A percentile compares a stretch with the other conserved stretches of the same genome.
Conservation (phyloP, 2,797 vertebrate species). For the Pangasius djambal region DNA sequence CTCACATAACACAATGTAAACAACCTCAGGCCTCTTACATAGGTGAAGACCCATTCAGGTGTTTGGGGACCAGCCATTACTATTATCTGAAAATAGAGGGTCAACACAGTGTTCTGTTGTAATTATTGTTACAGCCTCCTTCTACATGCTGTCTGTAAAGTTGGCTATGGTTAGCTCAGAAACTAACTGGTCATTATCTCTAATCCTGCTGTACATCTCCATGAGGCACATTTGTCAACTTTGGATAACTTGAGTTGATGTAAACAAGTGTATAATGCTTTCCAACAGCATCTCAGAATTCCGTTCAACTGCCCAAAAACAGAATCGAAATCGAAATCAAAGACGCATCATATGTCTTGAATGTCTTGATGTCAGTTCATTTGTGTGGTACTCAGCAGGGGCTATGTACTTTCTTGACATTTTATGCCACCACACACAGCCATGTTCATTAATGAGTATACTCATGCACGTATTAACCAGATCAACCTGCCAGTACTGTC, state of each 20-base stretch:
- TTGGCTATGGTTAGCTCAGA: constrained; percentile 12
- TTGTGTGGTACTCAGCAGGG: not conserved
- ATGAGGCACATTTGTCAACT: not conserved
- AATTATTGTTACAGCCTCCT: not conserved
- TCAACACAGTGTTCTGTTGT: not conserved
- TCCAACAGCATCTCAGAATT: not conserved
- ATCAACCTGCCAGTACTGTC: not conserved
- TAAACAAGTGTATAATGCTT: constrained; percentile 6
- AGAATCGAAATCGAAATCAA: not conserved
- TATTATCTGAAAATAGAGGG: constrained; percentile 9
- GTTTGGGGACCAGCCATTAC: not conserved
- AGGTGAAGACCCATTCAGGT: not conserved
- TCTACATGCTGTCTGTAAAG: not conserved
- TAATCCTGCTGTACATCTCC: not conserved
- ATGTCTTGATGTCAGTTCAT: not conserved
- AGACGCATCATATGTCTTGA: not conserved
- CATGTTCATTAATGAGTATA: constrained; percentile 30
- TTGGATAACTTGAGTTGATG: not conserved
- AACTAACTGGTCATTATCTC: constrained; percentile 16
- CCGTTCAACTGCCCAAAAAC: not conserved
- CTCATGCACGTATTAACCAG: constrained; percentile 28
- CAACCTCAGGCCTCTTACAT: too few species aligned
- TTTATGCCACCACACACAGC: not conserved
- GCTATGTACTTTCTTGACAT: constrained; percentile 13
- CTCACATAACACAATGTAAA: not conserved